These are phyloP conservation scores for Aspidapion aeneum DNA, from an alignment of 2,888 invertebrate species.

Conservation along the genomic window DNA sequence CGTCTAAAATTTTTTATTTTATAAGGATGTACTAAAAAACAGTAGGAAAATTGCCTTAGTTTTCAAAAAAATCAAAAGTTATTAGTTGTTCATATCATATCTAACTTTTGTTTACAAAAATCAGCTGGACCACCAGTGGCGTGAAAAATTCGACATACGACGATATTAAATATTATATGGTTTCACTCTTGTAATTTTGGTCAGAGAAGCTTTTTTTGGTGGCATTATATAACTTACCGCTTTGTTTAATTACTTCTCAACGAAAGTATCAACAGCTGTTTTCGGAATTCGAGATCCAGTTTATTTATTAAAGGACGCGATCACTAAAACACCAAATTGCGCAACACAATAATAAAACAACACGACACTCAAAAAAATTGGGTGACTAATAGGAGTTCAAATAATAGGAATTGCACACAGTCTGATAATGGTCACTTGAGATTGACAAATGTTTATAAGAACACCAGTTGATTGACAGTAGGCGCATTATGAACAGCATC, in stretches of 20 bases:
- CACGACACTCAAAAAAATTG: neutral
- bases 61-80: too few relatives aligned
- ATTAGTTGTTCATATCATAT: too few relatives aligned
- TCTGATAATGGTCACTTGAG: conserved; percentile 40
- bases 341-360: neutral
- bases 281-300: neutral
- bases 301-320: neutral
- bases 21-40: too few relatives aligned
- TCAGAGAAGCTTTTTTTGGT: too few relatives aligned
- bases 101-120: too few relatives aligned
- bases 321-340: neutral
- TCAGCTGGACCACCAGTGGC: too few relatives aligned
- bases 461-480: conserved; percentile 37
- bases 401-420: conserved; percentile 36
- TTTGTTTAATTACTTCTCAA: neutral
- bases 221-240: too few relatives aligned
- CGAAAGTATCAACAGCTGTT: neutral
- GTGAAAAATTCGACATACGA: too few relatives aligned
- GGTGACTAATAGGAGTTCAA: conserved; percentile 4
- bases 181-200: too few relatives aligned
- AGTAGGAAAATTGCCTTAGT: too few relatives aligned
- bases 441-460: conserved; percentile 40
- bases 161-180: too few relatives aligned
- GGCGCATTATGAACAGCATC: conserved; percentile 38
- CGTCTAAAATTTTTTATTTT: too few relatives aligned